phyloP scores from a whole-genome alignment of 1,140 invertebrate species.

The Aphelinus certus region DNA sequence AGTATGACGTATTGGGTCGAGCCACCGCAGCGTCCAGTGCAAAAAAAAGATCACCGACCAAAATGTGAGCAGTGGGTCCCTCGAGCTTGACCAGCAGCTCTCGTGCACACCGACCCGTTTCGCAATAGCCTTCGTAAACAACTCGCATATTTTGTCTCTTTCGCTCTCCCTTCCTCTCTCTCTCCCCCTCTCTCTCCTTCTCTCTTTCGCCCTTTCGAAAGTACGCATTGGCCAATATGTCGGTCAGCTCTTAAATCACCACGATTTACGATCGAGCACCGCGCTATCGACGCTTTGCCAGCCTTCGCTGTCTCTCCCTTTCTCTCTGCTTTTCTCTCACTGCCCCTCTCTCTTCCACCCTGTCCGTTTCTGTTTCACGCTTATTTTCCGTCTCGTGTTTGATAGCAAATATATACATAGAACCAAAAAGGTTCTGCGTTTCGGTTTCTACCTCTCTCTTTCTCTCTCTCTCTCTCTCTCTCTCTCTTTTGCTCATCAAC shows the following conservation, averaged over 20 bases:
- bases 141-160: too few species aligned
- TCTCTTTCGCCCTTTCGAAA: conserved; percentile 9
- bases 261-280: conserved; percentile 39
- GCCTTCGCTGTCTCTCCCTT: conserved; percentile 33
- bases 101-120: not conserved
- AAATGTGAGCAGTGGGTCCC: not conserved
- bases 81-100: conserved; percentile 1
- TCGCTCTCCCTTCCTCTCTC: too few species aligned
- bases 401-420: too few species aligned
- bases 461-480: not conserved
- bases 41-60: not conserved
- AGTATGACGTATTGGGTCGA: conserved; percentile 27
- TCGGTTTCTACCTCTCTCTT: too few species aligned
- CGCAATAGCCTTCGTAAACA: too few species aligned
- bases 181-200: not conserved
- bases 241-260: conserved; percentile 42
- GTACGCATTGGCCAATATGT: conserved; percentile 37
- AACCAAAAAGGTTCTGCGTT: too few species aligned
- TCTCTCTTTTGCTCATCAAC: not conserved
- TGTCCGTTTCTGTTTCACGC: not conserved
- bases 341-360: not conserved
- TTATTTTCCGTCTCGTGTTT: too few species aligned
- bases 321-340: conserved; percentile 44
- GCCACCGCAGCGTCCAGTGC: too few species aligned
- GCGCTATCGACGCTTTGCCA: conserved; percentile 42